Evolutionary conservation across 2,888 invertebrate genomes (phyloP).

Genomic region (Argyresthia goedartella): DNA sequence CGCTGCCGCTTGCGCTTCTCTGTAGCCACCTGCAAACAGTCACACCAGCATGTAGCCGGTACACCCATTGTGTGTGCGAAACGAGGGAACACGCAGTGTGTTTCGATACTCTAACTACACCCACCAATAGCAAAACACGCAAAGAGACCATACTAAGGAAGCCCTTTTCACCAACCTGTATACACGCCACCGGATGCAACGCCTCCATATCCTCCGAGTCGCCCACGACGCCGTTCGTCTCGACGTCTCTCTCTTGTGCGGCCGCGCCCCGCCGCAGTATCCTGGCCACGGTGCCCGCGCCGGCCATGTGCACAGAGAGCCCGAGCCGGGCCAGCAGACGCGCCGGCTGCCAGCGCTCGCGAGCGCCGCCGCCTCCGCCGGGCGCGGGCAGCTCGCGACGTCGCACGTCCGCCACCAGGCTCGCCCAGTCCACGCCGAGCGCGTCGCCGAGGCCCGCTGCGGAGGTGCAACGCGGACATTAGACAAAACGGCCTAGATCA

Average conservation of each 20-base stretch:
- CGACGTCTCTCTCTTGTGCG: conserved; percentile 20
- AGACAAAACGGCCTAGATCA: background rate
- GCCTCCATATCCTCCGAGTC: conserved; percentile 37
- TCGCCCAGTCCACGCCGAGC: conserved; percentile 96
- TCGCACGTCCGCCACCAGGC: conserved; percentile 84
- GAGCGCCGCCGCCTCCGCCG: conserved; percentile 71
- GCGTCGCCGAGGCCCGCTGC: conserved; percentile 84
- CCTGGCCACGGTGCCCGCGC: conserved; percentile 58
- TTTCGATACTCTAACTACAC: background rate
- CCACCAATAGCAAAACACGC: background rate
- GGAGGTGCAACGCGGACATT: conserved; percentile 13
- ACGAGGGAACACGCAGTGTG: background rate
- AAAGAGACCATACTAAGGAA: too few relatives aligned
- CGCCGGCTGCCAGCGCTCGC: conserved; percentile 85
- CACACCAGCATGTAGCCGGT: too few relatives aligned
- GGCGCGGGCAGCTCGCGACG: conserved; percentile 61
- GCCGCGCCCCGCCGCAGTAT: conserved; percentile 44
- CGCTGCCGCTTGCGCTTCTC: conserved; percentile 72
- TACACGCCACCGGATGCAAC: conserved; percentile 67
- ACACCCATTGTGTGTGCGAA: background rate
- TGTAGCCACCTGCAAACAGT: conserved; percentile 72
- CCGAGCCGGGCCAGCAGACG: conserved; percentile 85
- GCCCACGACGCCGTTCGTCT: too few relatives aligned
- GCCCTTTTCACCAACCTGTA: conserved; percentile 50
- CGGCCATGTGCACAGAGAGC: conserved; percentile 83